Conservation (phyloP, 2,113 vertebrate genomes). For the Phyllostomus hastatus region DNA sequence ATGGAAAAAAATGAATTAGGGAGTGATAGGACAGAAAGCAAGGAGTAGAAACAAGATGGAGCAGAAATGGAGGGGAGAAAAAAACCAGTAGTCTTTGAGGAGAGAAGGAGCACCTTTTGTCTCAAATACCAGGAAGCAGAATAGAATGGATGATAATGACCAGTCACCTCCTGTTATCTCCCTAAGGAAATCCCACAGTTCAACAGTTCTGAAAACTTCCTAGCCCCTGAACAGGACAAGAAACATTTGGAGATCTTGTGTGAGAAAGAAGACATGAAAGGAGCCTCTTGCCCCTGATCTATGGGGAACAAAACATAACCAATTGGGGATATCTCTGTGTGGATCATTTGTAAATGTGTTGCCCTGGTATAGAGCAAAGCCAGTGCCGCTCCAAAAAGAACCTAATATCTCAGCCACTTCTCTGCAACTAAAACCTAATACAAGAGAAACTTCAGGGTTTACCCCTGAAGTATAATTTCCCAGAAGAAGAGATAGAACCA, state of each 20-base stretch:
- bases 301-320: neutral
- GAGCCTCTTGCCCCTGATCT: neutral
- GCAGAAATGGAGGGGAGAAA: neutral
- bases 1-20: neutral
- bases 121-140: neutral
- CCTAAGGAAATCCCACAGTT: neutral
- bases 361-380: neutral
- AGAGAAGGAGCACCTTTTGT: neutral
- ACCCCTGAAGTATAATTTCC: neutral
- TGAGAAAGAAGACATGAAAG: neutral
- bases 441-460: neutral
- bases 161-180: neutral
- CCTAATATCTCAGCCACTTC: neutral
- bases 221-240: rapidly evolving
- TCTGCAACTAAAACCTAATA: neutral
- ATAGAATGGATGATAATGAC: neutral
- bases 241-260: neutral
- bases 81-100: neutral
- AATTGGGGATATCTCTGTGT: rapidly evolving
- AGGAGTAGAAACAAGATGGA: neutral
- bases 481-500: neutral
- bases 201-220: neutral
- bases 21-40: neutral
- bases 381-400: neutral
- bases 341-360: neutral